Conservation (phyloP, 1,140 invertebrate species). For the Brachionus sp. region DNA sequence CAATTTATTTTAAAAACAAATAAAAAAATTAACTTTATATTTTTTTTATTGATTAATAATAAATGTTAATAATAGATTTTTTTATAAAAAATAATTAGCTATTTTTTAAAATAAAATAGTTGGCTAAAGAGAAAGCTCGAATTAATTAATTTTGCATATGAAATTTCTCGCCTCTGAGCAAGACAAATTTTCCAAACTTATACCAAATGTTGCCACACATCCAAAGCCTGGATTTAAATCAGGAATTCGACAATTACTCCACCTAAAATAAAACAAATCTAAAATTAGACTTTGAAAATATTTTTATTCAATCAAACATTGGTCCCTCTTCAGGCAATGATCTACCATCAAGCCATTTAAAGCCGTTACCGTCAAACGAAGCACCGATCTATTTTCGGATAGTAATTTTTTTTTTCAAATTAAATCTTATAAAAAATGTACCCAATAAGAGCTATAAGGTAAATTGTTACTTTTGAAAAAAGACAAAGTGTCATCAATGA, state of each 20-base stretch:
- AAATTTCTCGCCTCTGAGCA: not conserved
- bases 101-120: not conserved
- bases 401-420: not conserved
- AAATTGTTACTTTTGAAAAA: not conserved
- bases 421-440: not conserved
- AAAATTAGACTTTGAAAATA: not conserved
- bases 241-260: not conserved
- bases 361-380: not conserved
- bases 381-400: not conserved
- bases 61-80: not conserved
- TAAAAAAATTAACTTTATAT: too few relatives aligned
- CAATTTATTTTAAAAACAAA: too few relatives aligned
- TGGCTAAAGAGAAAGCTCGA: not conserved
- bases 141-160: not conserved
- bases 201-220: slow-evolving; percentile 3
- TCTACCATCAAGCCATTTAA: not conserved
- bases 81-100: not conserved
- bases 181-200: slow-evolving; percentile 8
- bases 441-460: not conserved
- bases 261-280: not conserved
- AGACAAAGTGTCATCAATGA: not conserved
- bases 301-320: not conserved
- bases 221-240: not conserved
- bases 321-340: not conserved
- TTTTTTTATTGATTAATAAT: too few relatives aligned